Evolutionary conservation across 1,140 invertebrate species (phyloP).

Genomic region (Stegodyphus mimosarum): DNA sequence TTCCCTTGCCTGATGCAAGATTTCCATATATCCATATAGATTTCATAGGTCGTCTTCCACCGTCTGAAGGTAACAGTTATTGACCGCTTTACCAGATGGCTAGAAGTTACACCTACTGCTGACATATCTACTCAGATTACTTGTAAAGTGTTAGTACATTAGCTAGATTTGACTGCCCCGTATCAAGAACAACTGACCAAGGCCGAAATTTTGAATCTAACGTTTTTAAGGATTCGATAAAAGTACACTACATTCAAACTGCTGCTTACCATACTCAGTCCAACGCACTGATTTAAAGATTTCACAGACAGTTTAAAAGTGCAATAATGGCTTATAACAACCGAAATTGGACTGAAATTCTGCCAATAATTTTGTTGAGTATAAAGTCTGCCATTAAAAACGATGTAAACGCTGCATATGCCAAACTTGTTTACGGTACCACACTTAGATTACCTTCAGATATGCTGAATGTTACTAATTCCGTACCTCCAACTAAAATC

Average conservation of each 20-base stretch:
- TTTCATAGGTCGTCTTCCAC: conserved; percentile 68
- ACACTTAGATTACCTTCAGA: conserved; percentile 47
- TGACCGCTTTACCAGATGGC: conserved; percentile 69
- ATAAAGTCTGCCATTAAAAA: conserved; percentile 63
- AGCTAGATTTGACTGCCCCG: conserved; percentile 66
- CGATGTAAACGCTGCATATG: conserved; percentile 60
- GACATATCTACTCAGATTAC: conserved; percentile 67
- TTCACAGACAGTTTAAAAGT: conserved; percentile 12
- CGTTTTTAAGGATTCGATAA: conserved; percentile 48
- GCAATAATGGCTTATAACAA: conserved; percentile 36
- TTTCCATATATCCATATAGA: conserved; percentile 68
- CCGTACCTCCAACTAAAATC: neutral
- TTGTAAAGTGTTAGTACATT: conserved; percentile 64
- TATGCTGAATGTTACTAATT: neutral
- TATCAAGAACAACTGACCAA: conserved; percentile 67
- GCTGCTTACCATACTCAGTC: conserved; percentile 63
- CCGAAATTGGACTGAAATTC: conserved; percentile 54
- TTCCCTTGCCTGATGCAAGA: conserved; percentile 14
- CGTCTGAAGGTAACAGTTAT: conserved; percentile 65
- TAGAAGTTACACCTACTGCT: conserved; percentile 67
- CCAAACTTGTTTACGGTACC: conserved; percentile 61
- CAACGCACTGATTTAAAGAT: conserved; percentile 67
- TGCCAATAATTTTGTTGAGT: conserved; percentile 65
- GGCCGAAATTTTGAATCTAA: conserved; percentile 69
- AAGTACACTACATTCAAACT: conserved; percentile 4